Conservation (phyloP, 2,113 vertebrate genomes). For the Catagonus wagneri region DNA sequence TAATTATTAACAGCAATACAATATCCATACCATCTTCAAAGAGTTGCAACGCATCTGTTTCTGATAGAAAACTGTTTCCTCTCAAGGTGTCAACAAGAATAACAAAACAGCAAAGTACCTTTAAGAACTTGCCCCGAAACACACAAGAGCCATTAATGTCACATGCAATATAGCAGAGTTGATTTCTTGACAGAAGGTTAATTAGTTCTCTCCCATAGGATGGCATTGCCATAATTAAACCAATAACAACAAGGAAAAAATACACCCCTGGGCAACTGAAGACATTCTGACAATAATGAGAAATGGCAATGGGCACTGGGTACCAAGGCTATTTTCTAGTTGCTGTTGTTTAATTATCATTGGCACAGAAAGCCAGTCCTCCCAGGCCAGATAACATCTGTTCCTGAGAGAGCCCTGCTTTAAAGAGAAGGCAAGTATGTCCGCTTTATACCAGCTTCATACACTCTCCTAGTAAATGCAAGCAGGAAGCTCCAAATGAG, state of each 20-base stretch:
- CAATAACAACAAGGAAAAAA: conserved; percentile 70
- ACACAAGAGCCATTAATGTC: conserved; percentile 60
- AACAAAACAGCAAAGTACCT: conserved; percentile 60
- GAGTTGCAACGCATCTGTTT: background rate
- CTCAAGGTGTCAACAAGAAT: conserved; percentile 41
- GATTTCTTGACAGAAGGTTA: conserved; percentile 79
- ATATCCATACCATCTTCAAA: background rate
- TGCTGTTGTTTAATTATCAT: conserved; percentile 54
- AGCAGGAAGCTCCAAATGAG: background rate
- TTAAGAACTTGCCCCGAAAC: conserved; percentile 63
- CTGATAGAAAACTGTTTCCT: conserved; percentile 14
- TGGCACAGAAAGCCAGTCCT: conserved; percentile 56
- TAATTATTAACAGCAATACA: background rate
- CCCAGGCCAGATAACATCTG: background rate
- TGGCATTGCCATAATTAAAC: conserved; percentile 77
- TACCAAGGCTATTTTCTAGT: conserved; percentile 48
- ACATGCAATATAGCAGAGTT: conserved; percentile 51
- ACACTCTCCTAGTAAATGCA: background rate
- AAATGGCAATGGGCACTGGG: conserved; percentile 38
- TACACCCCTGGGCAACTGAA: conserved; percentile 64
- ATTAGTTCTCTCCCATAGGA: conserved; percentile 80
- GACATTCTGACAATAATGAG: conserved; percentile 73
- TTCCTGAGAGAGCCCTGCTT: background rate
- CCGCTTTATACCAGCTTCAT: background rate
- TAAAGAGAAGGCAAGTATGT: background rate